Evolutionary conservation across 2,888 invertebrate species (phyloP).

Genomic region (Dysmachus trigonus): DNA sequence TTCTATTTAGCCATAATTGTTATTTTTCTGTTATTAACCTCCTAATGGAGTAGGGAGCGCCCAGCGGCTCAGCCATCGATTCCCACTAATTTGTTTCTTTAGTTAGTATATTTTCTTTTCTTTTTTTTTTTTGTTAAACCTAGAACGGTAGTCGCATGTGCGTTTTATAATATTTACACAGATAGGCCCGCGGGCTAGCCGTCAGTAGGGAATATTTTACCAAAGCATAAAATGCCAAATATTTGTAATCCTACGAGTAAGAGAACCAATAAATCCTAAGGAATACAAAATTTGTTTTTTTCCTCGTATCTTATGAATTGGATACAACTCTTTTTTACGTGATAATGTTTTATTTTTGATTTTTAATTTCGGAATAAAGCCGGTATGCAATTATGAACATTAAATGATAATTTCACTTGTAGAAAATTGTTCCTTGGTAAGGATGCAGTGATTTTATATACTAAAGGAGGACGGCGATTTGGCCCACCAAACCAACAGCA

Average conservation of each 20-base stretch:
- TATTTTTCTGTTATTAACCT: not conserved
- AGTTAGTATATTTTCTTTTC: not conserved
- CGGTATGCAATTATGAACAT: too few relatives aligned
- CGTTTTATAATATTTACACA: slow-evolving; percentile 35
- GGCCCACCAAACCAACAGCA: too few relatives aligned
- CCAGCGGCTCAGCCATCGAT: not conserved
- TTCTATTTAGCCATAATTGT: not conserved
- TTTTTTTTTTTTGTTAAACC: not conserved
- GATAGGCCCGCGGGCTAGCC: slow-evolving; percentile 34
- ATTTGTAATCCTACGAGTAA: slow-evolving; percentile 51
- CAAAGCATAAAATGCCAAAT: slow-evolving; percentile 56
- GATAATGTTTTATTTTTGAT: too few relatives aligned
- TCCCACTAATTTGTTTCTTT: not conserved
- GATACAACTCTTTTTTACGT: too few relatives aligned
- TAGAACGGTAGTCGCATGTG: not conserved
- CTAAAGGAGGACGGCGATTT: too few relatives aligned
- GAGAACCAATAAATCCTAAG: slow-evolving; percentile 2
- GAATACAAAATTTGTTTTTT: not conserved
- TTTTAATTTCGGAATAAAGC: too few relatives aligned
- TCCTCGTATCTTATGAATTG: too few relatives aligned
- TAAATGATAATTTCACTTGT: too few relatives aligned
- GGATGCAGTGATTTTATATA: too few relatives aligned
- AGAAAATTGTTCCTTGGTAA: too few relatives aligned
- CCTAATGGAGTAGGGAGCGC: not conserved
- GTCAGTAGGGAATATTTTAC: slow-evolving; percentile 52